Evolutionary conservation across 2,888 invertebrate species (phyloP).

Genomic region (Dusona sp.): DNA sequence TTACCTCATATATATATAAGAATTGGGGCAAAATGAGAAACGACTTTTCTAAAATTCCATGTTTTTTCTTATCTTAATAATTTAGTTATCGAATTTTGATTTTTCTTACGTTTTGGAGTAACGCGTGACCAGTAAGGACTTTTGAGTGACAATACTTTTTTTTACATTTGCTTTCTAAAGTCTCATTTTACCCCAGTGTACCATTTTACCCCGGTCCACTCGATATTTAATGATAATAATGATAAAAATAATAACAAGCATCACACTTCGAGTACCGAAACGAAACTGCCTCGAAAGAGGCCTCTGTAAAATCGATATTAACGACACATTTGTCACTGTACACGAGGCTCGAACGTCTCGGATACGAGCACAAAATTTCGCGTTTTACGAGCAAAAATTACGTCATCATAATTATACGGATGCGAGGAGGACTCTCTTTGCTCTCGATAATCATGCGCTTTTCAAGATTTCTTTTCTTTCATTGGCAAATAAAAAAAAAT

Average conservation of each 20-base stretch:
- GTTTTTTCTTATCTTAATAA: not conserved
- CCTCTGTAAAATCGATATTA: constrained; percentile 31
- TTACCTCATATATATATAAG: too few relatives aligned
- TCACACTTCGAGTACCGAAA: not conserved
- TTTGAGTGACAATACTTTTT: not conserved
- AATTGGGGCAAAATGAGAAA: not conserved
- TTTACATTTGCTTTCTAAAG: not conserved
- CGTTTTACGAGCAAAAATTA: constrained; percentile 46
- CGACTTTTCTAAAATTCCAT: not conserved
- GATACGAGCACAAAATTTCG: constrained; percentile 3
- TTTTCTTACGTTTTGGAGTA: not conserved
- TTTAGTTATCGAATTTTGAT: not conserved
- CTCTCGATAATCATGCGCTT: constrained; percentile 34
- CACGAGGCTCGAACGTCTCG: not conserved
- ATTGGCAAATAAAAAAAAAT: constrained; percentile 54
- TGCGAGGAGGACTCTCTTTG: constrained; percentile 15
- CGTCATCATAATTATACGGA: constrained; percentile 44
- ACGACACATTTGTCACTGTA: constrained; percentile 38
- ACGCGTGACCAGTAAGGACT: too few relatives aligned
- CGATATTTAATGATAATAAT: not conserved
- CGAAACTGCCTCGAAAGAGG: constrained; percentile 20
- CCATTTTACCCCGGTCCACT: not conserved
- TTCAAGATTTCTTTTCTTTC: constrained; percentile 54
- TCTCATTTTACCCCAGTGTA: not conserved
- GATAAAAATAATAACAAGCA: constrained; percentile 4